A percentile compares a stretch with the other conserved stretches of the same genome.
Conservation (phyloP, 2,113 vertebrate species). For the Lepisosteus oculatus region DNA sequence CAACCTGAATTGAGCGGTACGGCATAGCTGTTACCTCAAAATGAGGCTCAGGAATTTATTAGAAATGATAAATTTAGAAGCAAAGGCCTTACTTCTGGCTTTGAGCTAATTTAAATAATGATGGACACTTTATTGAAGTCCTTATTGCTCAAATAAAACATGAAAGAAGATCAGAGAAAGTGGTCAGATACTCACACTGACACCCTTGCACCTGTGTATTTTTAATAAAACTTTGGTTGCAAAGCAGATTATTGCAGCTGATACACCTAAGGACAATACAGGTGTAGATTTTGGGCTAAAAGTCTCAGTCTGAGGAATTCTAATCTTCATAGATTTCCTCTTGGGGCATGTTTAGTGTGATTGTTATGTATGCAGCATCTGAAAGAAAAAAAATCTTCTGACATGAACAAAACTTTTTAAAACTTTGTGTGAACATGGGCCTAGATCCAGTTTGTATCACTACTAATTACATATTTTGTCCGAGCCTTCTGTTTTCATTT, state of each 20-base stretch:
- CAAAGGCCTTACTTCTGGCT: constrained; percentile 53
- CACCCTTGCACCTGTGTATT: constrained; percentile 25
- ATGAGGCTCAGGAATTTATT: constrained; percentile 43
- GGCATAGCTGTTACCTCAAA: constrained; percentile 31
- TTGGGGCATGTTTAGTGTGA: not conserved
- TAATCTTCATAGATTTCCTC: not conserved
- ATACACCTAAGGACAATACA: constrained; percentile 9
- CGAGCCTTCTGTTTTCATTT: too few relatives aligned
- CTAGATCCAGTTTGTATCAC: too few relatives aligned
- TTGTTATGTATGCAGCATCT: not conserved
- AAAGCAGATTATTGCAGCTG: constrained; percentile 13
- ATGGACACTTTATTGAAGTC: constrained; percentile 47
- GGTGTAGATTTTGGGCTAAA: not conserved
- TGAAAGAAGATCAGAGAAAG: constrained; percentile 44
- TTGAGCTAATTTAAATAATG: constrained; percentile 58
- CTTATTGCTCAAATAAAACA: constrained; percentile 42
- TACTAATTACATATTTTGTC: too few relatives aligned
- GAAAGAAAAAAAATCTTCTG: too few relatives aligned
- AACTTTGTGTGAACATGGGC: too few relatives aligned
- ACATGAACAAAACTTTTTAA: too few relatives aligned
- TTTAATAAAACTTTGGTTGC: not conserved
- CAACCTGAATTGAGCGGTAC: constrained; percentile 50
- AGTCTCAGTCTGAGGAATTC: not conserved
- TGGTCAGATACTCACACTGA: constrained; percentile 29
- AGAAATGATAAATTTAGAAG: constrained; percentile 49